Percentiles rank a stretch among this genome's conserved stretches.
Evolutionary conservation across 2,888 invertebrate genomes (phyloP).

Genomic region (Chesias legatella): DNA sequence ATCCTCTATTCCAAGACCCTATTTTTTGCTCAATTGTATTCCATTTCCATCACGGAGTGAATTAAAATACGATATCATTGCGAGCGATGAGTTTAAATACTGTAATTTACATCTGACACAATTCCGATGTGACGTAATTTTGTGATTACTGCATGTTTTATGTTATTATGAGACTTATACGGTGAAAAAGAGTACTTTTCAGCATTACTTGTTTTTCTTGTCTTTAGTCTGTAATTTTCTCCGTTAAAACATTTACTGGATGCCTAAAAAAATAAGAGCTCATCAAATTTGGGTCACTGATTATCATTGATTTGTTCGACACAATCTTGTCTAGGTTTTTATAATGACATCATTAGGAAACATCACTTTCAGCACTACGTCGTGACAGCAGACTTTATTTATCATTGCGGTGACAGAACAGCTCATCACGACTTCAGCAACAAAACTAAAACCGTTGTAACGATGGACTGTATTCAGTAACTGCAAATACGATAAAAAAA

Average conservation of each 20-base stretch:
- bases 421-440: constrained; percentile 44
- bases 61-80: constrained; percentile 29
- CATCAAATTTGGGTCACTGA: not conserved
- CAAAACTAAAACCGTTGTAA: constrained; percentile 36
- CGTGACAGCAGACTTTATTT: constrained; percentile 40
- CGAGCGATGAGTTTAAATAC: constrained; percentile 27
- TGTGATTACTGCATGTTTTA: not conserved
- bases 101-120: constrained; percentile 28
- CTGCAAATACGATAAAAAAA: constrained; percentile 14
- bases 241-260: no score
- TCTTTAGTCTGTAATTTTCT: no score
- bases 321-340: constrained; percentile 15
- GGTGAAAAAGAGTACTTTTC: constrained; percentile 2
- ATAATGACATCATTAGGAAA: constrained; percentile 34
- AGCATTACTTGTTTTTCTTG: no score
- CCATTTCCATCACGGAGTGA: constrained; percentile 20
- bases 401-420: constrained; percentile 46
- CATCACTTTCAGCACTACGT: constrained; percentile 33
- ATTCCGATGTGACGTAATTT: constrained; percentile 23
- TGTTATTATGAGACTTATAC: constrained; percentile 2
- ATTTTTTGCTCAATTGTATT: constrained; percentile 25
- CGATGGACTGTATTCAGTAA: constrained; percentile 39
- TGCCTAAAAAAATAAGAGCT: no score
- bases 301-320: constrained; percentile 2
- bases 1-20: constrained; percentile 26